These are phyloP conservation scores for Hyles euphorbiae DNA, from an alignment of 1,140 invertebrate genomes.

Conservation along the genomic window DNA sequence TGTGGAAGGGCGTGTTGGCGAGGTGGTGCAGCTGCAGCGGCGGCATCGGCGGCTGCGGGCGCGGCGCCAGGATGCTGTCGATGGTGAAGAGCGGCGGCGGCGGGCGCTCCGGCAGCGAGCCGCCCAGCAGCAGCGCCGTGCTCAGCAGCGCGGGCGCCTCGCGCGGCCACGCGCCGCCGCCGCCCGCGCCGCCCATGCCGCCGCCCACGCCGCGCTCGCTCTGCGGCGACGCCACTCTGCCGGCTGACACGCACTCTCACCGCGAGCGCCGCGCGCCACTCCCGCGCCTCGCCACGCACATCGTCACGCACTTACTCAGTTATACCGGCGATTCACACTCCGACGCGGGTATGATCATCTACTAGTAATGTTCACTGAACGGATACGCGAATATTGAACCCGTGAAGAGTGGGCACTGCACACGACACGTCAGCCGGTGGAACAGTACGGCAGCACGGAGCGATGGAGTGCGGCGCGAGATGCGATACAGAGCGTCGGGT, in stretches of 20 bases:
- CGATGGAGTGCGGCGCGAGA: conserved; percentile 34
- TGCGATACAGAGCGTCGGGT: conserved; percentile 66
- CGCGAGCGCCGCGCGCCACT: conserved; percentile 7
- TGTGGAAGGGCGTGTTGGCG: conserved; percentile 74
- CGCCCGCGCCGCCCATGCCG: conserved; percentile 32
- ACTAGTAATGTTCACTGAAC: not conserved
- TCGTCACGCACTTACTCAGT: conserved; percentile 3
- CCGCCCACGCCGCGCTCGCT: conserved; percentile 23
- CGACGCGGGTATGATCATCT: not conserved
- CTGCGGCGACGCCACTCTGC: conserved; percentile 23
- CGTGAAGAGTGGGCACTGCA: too few relatives aligned
- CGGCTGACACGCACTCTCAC: conserved; percentile 16
- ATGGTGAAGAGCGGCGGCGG: conserved; percentile 86
- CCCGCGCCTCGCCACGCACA: conserved; percentile 7
- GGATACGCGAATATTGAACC: too few relatives aligned
- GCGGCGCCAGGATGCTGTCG: conserved; percentile 85
- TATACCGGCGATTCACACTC: conserved; percentile 3
- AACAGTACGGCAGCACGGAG: too few relatives aligned
- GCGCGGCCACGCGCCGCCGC: conserved; percentile 46
- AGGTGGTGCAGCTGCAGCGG: conserved; percentile 69
- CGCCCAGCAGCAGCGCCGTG: conserved; percentile 65
- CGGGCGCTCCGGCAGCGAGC: conserved; percentile 65
- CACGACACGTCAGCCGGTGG: too few relatives aligned
- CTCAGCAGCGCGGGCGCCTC: conserved; percentile 60
- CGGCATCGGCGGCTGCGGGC: conserved; percentile 69